These are phyloP conservation scores for Eulithis testata DNA, from an alignment of 2,888 invertebrate genomes.

Conservation along the genomic window DNA sequence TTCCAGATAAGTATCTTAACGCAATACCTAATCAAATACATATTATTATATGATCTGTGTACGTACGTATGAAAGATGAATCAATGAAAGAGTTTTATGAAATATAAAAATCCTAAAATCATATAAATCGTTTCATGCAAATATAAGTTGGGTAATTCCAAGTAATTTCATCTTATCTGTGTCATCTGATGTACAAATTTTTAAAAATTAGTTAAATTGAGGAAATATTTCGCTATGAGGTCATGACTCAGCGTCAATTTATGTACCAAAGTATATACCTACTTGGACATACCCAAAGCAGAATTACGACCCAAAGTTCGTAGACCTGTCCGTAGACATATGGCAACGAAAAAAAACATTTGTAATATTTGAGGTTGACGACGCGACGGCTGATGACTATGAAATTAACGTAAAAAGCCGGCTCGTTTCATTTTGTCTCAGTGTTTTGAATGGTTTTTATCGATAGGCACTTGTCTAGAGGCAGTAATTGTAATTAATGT, in stretches of 20 bases:
- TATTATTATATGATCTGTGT: no score
- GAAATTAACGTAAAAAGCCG: neutral
- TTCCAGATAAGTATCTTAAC: no score
- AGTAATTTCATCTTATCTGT: slow-evolving; percentile 8
- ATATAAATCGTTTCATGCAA: neutral
- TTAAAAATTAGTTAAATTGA: slow-evolving; percentile 28
- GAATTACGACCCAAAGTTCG: slow-evolving; percentile 31
- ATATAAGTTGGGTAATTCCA: slow-evolving; percentile 5
- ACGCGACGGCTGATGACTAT: neutral
- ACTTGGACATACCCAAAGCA: slow-evolving; percentile 41
- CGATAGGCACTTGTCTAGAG: slow-evolving; percentile 17
- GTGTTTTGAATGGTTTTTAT: neutral
- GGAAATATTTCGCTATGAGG: slow-evolving; percentile 35
- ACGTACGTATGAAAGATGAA: no score
- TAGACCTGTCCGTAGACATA: slow-evolving; percentile 24
- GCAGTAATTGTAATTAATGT: slow-evolving; percentile 38
- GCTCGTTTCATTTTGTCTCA: neutral
- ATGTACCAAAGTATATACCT: slow-evolving; percentile 31
- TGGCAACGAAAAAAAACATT: slow-evolving; percentile 6
- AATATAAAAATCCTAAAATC: no score
- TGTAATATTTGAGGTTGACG: neutral
- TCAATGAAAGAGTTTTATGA: no score
- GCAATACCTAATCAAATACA: no score
- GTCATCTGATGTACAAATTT: slow-evolving; percentile 12
- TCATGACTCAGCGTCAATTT: slow-evolving; percentile 36